phyloP scores from a whole-genome alignment of 53 echinoderm and acorn worm species.

The Astropecten irregularis region DNA sequence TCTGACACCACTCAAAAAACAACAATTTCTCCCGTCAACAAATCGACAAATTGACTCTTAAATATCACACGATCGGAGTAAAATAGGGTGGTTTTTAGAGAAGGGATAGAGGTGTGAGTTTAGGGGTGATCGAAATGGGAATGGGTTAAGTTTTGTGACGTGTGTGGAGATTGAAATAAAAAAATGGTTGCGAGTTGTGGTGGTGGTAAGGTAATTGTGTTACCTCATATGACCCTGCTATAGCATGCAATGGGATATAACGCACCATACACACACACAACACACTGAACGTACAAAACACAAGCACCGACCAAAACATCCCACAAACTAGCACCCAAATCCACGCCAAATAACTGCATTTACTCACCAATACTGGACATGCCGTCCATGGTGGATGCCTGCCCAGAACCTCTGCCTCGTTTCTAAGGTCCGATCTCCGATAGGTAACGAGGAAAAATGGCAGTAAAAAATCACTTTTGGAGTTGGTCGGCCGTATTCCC shows the following conservation, averaged over 20 bases:
- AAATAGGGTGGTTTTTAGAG: too few relatives aligned
- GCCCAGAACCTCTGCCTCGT: constrained; percentile 13
- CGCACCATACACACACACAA: constrained; percentile 7
- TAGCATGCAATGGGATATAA: constrained; percentile 34
- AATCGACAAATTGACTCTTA: too few relatives aligned
- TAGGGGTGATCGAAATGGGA: too few relatives aligned
- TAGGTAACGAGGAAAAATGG: not conserved
- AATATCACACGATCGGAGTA: too few relatives aligned
- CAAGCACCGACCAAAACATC: not conserved
- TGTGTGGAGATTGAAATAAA: not conserved
- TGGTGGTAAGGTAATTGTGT: constrained; percentile 18
- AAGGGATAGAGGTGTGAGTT: too few relatives aligned
- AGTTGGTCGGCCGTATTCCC: not conserved
- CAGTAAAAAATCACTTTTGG: not conserved
- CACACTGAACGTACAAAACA: not conserved
- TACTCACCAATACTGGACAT: constrained; percentile 70
- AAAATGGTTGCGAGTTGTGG: not conserved
- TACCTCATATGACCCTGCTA: constrained; percentile 69
- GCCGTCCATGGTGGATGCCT: constrained; percentile 57
- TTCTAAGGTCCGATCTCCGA: constrained; percentile 22
- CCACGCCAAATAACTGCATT: not conserved
- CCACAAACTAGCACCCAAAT: not conserved
- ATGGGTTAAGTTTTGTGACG: not conserved
- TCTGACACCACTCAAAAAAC: too few relatives aligned
- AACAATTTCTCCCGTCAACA: too few relatives aligned